Conservation (phyloP, 2,113 vertebrate genomes). For the Excalfactoria chinensis region DNA sequence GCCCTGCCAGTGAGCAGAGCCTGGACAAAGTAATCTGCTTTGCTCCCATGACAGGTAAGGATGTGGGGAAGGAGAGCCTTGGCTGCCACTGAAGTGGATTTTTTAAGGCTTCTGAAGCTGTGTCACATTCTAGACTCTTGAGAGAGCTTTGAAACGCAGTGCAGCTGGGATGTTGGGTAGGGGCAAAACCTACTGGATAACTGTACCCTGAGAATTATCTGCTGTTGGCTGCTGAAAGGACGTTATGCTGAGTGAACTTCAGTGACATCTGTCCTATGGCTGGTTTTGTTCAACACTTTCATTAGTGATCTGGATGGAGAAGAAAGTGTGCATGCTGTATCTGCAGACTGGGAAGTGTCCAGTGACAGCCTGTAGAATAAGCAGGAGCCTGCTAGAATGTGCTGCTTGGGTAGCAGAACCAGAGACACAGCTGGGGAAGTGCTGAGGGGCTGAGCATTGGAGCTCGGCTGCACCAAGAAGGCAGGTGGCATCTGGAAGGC, state of each 20-base stretch:
- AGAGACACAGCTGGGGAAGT: background rate
- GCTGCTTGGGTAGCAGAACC: background rate
- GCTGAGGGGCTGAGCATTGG: background rate
- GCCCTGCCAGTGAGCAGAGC: background rate
- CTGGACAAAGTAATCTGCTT: background rate
- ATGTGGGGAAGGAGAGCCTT: background rate
- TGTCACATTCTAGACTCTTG: background rate
- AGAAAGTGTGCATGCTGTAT: background rate
- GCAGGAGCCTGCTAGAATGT: background rate
- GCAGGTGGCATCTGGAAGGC: background rate
- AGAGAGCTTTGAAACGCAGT: background rate
- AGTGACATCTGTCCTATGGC: background rate
- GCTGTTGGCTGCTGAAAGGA: background rate
- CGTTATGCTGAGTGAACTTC: conserved; percentile 3
- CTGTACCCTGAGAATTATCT: background rate
- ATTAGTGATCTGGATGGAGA: background rate
- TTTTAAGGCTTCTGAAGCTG: background rate
- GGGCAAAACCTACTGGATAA: background rate
- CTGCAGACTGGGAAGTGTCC: background rate
- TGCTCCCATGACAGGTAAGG: background rate
- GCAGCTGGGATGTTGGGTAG: background rate
- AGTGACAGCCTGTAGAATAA: background rate
- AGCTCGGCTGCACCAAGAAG: background rate
- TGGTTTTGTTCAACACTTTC: background rate
- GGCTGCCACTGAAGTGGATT: background rate